Percentiles rank a stretch among this genome's conserved stretches.
Conservation (phyloP, 2,797 vertebrate genomes). For the Malacoctenus gilli region DNA sequence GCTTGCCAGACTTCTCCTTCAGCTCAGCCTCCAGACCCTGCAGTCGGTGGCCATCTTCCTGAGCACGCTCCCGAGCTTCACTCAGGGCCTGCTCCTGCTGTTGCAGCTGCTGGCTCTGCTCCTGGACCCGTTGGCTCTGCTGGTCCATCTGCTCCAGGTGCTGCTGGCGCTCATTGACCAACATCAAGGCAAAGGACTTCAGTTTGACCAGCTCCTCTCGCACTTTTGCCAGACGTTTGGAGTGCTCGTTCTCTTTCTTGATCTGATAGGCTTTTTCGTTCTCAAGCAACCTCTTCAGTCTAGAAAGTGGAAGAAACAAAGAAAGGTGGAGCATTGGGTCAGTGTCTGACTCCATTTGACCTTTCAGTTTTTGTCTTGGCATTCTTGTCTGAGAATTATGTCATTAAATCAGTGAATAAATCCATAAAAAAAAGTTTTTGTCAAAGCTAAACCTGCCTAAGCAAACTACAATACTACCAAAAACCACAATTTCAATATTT, state of each 20-base stretch:
- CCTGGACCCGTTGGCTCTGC: constrained; percentile 91
- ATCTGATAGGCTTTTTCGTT: constrained; percentile 95
- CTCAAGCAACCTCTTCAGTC: constrained; percentile 95
- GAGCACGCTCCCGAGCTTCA: constrained; percentile 81
- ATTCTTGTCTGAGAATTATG: too few relatives aligned
- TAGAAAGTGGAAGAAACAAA: constrained; percentile 60
- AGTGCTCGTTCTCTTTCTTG: constrained; percentile 93
- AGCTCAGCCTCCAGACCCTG: constrained; percentile 89
- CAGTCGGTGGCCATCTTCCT: constrained; percentile 89
- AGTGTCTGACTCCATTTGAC: not conserved
- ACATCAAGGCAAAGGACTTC: constrained; percentile 96
- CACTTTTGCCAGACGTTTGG: constrained; percentile 88
- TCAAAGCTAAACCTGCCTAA: too few relatives aligned
- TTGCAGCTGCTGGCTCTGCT: constrained; percentile 89
- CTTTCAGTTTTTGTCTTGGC: not conserved
- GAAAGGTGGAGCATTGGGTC: constrained; percentile 11
- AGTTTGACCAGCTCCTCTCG: constrained; percentile 94
- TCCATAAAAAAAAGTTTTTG: not conserved
- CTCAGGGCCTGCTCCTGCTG: constrained; percentile 89
- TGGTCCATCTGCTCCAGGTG: constrained; percentile 96
- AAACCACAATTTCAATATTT: too few relatives aligned
- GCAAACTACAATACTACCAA: too few relatives aligned
- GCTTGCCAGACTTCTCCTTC: constrained; percentile 86
- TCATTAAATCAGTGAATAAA: not conserved
- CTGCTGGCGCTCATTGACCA: constrained; percentile 97